These are phyloP conservation scores for Eulemur rufifrons DNA, from an alignment of 2,113 vertebrate genomes.

Conservation along the genomic window DNA sequence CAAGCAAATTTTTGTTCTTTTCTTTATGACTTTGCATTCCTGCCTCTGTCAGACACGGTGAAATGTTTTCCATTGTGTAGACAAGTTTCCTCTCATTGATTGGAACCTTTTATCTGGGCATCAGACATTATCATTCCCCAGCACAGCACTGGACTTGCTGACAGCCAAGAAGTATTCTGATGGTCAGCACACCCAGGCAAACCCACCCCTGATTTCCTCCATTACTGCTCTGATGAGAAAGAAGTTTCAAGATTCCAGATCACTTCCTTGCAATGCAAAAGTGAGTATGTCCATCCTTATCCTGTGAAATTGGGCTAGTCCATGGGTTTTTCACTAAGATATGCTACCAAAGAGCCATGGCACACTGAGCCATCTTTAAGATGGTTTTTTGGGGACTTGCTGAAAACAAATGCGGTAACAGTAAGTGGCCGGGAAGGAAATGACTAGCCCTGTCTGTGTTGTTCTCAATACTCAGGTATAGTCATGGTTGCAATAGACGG, in stretches of 20 bases:
- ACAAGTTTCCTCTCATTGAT: constrained; percentile 62
- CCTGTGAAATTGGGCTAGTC: not conserved
- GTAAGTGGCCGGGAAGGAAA: not conserved
- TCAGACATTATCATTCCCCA: constrained; percentile 29
- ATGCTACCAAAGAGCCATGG: not conserved
- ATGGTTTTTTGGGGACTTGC: not conserved
- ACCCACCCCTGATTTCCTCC: constrained; percentile 50
- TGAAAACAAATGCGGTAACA: not conserved
- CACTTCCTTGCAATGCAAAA: constrained; percentile 69
- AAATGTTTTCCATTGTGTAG: constrained; percentile 48
- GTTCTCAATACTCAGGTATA: not conserved
- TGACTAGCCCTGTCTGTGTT: not conserved
- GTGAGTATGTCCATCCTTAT: not conserved
- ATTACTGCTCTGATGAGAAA: not conserved
- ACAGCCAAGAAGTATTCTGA: constrained; percentile 65
- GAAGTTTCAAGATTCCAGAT: constrained; percentile 77
- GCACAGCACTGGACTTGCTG: constrained; percentile 42
- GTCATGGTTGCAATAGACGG: not conserved
- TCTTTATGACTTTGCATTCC: constrained; percentile 46
- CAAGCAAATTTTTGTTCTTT: constrained; percentile 42
- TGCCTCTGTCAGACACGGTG: constrained; percentile 51
- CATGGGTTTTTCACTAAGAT: not conserved
- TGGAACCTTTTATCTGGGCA: constrained; percentile 70
- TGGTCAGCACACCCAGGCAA: constrained; percentile 70
- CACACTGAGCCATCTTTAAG: not conserved